Evolutionary conservation across 2,888 invertebrate genomes (phyloP), one percentile per base, ranked within the genome.

Genomic region (Drosophila pseudotalamancana): DNA sequence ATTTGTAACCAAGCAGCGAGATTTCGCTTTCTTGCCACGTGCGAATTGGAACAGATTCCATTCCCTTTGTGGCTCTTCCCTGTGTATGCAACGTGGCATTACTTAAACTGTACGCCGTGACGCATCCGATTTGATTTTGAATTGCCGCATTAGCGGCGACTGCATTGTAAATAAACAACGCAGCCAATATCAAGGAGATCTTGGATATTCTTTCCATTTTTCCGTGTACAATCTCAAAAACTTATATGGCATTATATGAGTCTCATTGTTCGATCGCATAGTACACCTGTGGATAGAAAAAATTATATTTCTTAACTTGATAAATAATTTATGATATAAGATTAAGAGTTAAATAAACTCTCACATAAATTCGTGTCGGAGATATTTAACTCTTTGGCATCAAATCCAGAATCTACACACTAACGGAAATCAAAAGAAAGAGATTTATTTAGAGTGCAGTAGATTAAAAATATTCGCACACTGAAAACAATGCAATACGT

Each of bases 201-300:
- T 90, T 76, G 85, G 90, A 90, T 90, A 90, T 77, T 89, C 89
- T 74, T 89, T 90, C 90, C 90, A 90, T 90, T 90, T 90, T 90
- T 88, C 87, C 62, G 87, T 85, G 61, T 87, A 75, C 73, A 90
- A 82, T 86, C 87, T 88, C 56, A 90, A 67, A 82, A 84, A 83
- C 81, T 81, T 89, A 75, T 83, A 85, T 89, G 87, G 84, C 89
- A 90, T 90, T 87, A 76, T 89, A 72, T 83, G 79, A 60, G 35
- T 67, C 59, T 79, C 86, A 88, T 88, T 79, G 62, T 69, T 72
- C 72, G 83, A 68, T 78, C 75, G 84, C 90, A 90, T 89, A 88
- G 87, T 89, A 89, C 83, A 90, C 79, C 90, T 90, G 77, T 2
- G 27, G 14, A 19, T 18, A 9, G 3, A 8, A 32, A n/a, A 72